Evolutionary conservation across 2,113 vertebrate species (phyloP).

Genomic region (Xiphorhynchus elegans): DNA sequence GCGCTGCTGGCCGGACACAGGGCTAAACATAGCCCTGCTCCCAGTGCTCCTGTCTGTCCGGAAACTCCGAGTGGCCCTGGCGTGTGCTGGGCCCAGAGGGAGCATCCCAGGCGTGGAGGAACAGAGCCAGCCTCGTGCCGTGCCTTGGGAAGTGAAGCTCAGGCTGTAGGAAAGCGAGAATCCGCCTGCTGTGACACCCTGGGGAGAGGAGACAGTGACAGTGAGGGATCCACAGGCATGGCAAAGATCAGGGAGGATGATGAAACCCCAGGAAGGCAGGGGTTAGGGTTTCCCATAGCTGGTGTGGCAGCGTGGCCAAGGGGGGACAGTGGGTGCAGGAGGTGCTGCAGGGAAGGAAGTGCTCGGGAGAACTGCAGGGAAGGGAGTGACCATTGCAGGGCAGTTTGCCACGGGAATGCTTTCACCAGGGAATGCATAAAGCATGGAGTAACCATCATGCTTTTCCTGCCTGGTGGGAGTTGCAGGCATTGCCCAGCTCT

Average conservation of each 20-base stretch:
- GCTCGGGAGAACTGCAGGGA: fast-evolving
- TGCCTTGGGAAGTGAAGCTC: fast-evolving
- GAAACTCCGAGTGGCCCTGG: background rate
- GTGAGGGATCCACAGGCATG: fast-evolving
- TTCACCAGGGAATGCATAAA: background rate
- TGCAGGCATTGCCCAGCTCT: background rate
- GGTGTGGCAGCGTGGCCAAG: background rate
- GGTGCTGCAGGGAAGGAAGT: background rate
- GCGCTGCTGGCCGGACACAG: background rate
- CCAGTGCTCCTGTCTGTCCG: background rate
- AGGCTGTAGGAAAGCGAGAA: fast-evolving
- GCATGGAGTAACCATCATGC: background rate
- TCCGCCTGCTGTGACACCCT: fast-evolving
- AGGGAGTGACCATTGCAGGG: background rate
- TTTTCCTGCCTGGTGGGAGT: background rate
- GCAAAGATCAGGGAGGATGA: background rate
- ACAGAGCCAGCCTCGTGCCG: fast-evolving
- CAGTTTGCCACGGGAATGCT: background rate
- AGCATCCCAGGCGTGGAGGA: fast-evolving
- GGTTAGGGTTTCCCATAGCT: background rate
- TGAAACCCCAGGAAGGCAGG: background rate
- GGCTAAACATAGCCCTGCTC: background rate
- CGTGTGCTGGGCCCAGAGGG: background rate
- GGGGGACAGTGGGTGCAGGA: fast-evolving
- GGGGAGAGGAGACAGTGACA: fast-evolving